A percentile compares a stretch with the other conserved stretches of the same genome.
These are phyloP conservation scores for Megaceryle maxima DNA, from an alignment of 2,113 vertebrate genomes.

Conservation along the genomic window DNA sequence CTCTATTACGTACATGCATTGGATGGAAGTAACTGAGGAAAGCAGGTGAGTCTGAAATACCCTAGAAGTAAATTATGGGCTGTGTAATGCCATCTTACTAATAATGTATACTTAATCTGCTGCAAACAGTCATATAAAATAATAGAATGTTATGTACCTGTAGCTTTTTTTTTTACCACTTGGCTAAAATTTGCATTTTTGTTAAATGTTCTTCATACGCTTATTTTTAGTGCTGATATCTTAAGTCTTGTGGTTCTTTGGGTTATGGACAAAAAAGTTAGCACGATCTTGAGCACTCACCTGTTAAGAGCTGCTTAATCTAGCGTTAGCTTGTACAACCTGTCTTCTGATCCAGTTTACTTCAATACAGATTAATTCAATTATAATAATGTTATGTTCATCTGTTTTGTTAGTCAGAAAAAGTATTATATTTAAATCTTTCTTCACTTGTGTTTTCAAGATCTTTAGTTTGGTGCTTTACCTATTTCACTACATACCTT, in stretches of 20 bases:
- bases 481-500: not conserved
- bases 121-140: not conserved
- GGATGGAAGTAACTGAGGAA: constrained; percentile 96
- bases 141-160: not conserved
- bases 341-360: not conserved
- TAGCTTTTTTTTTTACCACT: not conserved
- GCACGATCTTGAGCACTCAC: not conserved
- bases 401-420: not conserved
- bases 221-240: not conserved
- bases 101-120: not conserved
- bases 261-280: not conserved
- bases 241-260: not conserved
- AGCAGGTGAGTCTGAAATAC: constrained; percentile 79
- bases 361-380: not conserved
- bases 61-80: not conserved
- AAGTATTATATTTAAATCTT: not conserved
- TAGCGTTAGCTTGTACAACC: not conserved
- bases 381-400: not conserved
- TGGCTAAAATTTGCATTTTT: not conserved
- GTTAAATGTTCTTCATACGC: not conserved
- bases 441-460: not conserved
- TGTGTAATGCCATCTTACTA: not conserved
- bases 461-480: not conserved
- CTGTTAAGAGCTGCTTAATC: not conserved
- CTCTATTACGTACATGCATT: constrained; percentile 92